Evolutionary conservation across 2,113 vertebrate species (phyloP).

Genomic region (Bubo bubo): DNA sequence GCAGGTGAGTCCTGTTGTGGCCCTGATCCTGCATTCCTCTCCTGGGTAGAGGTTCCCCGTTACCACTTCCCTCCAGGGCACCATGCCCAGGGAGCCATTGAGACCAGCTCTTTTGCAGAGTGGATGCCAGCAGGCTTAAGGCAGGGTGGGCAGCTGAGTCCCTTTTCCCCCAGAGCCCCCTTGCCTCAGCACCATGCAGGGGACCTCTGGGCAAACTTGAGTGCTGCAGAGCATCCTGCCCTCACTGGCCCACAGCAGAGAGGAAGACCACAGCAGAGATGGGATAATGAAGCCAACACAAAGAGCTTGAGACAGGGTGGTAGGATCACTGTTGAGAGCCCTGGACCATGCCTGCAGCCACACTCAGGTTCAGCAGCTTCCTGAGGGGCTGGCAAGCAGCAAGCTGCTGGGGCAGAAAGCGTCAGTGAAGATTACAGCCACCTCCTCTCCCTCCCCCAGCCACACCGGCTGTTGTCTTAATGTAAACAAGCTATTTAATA

Average conservation of each 20-base stretch:
- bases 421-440: background rate
- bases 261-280: background rate
- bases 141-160: background rate
- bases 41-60: background rate
- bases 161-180: too few species aligned
- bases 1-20: background rate
- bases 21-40: background rate
- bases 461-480: constrained; percentile 60
- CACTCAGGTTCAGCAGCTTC: background rate
- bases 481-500: constrained; percentile 77
- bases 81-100: accelerated
- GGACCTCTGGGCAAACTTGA: background rate
- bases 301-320: background rate
- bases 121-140: background rate
- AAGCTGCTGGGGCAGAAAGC: background rate
- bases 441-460: constrained; percentile 28
- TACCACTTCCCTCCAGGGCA: background rate
- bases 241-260: background rate
- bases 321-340: background rate
- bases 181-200: background rate
- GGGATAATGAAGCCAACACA: background rate
- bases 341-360: background rate
- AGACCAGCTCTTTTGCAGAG: background rate
- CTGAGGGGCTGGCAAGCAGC: background rate
- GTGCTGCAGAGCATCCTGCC: background rate